Evolutionary conservation across 2,113 vertebrate genomes (phyloP), one percentile per base, ranked within the genome.

Genomic region (Jacana jacana): DNA sequence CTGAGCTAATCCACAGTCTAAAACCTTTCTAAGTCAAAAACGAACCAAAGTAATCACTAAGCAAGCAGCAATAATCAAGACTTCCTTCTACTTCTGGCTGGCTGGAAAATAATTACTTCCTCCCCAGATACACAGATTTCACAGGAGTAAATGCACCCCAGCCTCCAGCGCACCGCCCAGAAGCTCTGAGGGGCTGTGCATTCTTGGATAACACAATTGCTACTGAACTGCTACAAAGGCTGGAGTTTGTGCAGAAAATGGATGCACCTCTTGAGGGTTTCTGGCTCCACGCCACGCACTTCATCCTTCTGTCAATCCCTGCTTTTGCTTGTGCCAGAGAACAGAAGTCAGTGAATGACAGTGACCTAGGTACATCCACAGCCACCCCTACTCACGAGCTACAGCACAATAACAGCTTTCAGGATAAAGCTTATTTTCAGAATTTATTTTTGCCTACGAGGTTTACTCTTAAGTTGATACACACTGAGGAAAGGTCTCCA

Each of bases 301-400:
- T 82, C 69, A 91, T 91, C 85, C 95, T 94, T 75, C 89, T 93
- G 93, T 89, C 95, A 84, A 51, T 66, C 73, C 60, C 91, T 88
- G 77, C 49, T 35, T 66, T 55, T 83, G 85, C 31, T 78, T n/a
- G 80, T 80, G 75, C 19, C 10, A 0, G 77, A 64, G 81, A 88
- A 71, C 75, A 88, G 49, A 91, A 93, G 81, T 88, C 81, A 88
- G 2, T 55, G 91, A 88, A 70, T 35, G 51, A 58, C 87, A 81
- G 79, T 3, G 85, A 88, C 55, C 8, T 7, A 37, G 88, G 76
- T 55, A 58, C 79, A 73, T 30, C 81, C 66, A 4, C 6, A 86
- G 83, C 76, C 35, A 40, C 5, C 76, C 68, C 46, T 22, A 42
- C 37, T 88, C 76, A 28, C 63, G 54, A 91, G 71, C 60, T 63